These are phyloP conservation scores for Papilio polytes DNA, from an alignment of 1,140 invertebrate species.

Conservation along the genomic window DNA sequence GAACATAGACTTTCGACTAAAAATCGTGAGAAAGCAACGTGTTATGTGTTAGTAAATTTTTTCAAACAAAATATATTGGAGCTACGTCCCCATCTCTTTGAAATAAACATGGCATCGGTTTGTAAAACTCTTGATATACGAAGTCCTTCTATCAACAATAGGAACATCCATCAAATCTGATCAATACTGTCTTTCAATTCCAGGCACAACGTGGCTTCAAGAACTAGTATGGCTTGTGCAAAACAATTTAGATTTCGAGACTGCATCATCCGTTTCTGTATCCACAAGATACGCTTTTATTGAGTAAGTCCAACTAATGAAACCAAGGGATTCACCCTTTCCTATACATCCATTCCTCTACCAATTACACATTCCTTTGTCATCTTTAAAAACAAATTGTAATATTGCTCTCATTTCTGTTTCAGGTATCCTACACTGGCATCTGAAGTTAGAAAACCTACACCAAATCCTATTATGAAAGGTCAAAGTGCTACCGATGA, in stretches of 20 bases:
- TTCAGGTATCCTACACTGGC: constrained; percentile 47
- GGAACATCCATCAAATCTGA: not conserved
- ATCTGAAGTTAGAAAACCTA: constrained; percentile 43
- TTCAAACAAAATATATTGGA: no score
- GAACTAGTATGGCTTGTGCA: constrained; percentile 28
- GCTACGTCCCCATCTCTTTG: no score
- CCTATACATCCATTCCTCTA: not conserved
- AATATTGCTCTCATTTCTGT: not conserved
- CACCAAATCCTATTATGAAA: not conserved
- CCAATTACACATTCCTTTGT: not conserved
- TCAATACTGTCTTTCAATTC: not conserved
- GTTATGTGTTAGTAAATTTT: no score
- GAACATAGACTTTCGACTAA: no score
- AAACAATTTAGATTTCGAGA: constrained; percentile 27
- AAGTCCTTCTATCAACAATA: no score
- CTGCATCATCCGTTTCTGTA: constrained; percentile 1
- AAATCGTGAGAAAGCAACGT: no score
- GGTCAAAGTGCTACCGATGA: constrained; percentile 44
- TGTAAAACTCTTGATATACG: no score
- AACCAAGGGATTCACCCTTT: not conserved
- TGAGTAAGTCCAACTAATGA: constrained; percentile 10
- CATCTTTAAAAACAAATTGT: no score
- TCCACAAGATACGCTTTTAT: constrained; percentile 27
- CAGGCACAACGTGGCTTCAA: constrained; percentile 35
- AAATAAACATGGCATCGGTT: no score